Conservation (phyloP, 1,140 invertebrate genomes). For the Caenorhabditis elegans region WBcel235 BX284603.4:6251501-6252000, state of each 20-base stretch:
- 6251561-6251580: background rate
- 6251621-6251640: background rate
- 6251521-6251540: background rate
- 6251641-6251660: background rate
- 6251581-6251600: constrained; percentile 17
- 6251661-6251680: background rate
- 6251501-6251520: background rate
- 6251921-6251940: background rate
- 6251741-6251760: too few species aligned
- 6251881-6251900: constrained; percentile 55
- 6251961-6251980: background rate
- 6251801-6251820: constrained; percentile 12
- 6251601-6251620: background rate
- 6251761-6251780: too few species aligned
- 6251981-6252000: constrained; percentile 49
- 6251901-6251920: constrained; percentile 55
- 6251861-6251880: constrained; percentile 47
- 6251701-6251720: too few species aligned
- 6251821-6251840: constrained; percentile 44
- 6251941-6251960: background rate
- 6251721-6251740: too few species aligned
- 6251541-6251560: background rate
- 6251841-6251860: constrained; percentile 60
- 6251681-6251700: too few species aligned
- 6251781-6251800: too few species aligned